These are phyloP conservation scores for Neodiprion lecontei DNA, from an alignment of 1,140 invertebrate species.

Conservation along the genomic window DNA sequence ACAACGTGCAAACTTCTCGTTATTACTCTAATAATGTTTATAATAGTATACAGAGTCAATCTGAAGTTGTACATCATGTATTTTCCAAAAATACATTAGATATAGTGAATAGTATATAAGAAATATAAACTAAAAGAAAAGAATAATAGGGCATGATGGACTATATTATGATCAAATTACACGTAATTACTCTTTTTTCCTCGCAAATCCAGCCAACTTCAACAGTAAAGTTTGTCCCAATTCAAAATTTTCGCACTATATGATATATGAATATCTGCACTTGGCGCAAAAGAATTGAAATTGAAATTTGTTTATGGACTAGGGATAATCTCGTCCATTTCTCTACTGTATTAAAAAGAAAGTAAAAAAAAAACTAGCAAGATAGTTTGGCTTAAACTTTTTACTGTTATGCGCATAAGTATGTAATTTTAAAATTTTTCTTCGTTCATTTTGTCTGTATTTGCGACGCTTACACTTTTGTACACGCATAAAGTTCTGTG, in stretches of 20 bases:
- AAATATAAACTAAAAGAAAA: background rate
- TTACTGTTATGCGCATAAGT: conserved; percentile 16
- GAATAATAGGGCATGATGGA: background rate
- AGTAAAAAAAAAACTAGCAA: no score
- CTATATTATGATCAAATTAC: background rate
- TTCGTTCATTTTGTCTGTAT: background rate
- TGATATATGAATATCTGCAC: no score
- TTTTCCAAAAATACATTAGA: background rate
- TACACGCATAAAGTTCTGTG: conserved; percentile 20
- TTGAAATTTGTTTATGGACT: no score
- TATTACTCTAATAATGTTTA: conserved; percentile 1
- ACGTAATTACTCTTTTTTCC: background rate
- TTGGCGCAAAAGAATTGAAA: no score
- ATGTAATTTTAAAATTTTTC: background rate
- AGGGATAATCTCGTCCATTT: no score
- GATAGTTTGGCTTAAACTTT: no score
- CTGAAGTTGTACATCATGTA: conserved; percentile 3
- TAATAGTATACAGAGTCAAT: conserved; percentile 1
- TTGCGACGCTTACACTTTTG: conserved; percentile 22
- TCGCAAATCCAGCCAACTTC: no score
- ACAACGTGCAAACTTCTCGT: background rate
- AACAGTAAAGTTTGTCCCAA: no score
- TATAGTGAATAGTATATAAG: background rate
- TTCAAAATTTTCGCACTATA: no score
- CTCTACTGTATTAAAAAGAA: no score